Base-by-base conservation (phyloP, 2,888 invertebrate species). In the Sceliomorpha sp. region DNA sequence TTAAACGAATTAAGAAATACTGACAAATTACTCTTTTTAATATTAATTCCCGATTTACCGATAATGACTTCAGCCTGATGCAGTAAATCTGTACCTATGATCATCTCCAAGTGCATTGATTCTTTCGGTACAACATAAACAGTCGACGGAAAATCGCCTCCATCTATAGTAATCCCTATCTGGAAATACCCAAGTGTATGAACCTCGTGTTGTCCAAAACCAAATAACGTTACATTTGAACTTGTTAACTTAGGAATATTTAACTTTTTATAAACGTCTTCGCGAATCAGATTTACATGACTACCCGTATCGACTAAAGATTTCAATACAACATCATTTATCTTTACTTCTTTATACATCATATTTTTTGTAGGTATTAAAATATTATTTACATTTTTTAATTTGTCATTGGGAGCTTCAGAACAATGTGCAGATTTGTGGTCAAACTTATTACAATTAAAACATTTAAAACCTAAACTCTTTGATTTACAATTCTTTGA, bases 61-160 rank as follows among this genome's bases (percentile, higher is more conserved):
- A 55, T 39, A 4, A 15, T 13, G 2, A 63, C 9, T 55, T 55
- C 53, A 7, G 47, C 47, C 13, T 42, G 63, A 32, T 36, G 12
- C 5, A 63, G 17, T 1, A 55, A 24, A 20, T 63, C 48, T 32
- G 37, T 10, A 24, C 48, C 55, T 12, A 55, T 37, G 5, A 40
- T 26, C 32, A 32, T 34, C 6, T 32, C 39, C 34, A 55, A 8
- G 10, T 27, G 8, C 48, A 55, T 55, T 1, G 9, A 24, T 7
- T 55, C 29, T 32, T 20, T 27, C 9, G 55, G 42, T 14, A 63
- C 42, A 14, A 63, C 48, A 42, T 55, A 50, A 8, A 53, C 37
- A 51, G 51, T 51, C 20, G 36, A 37, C 9, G 39, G 29, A 13
- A 45, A 58, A 24, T 29, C 39, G 12, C 39, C 17, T 2, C 17